Evolutionary conservation across 2,113 vertebrate species (phyloP).

Genomic region (Austrofundulus limnaeus): DNA sequence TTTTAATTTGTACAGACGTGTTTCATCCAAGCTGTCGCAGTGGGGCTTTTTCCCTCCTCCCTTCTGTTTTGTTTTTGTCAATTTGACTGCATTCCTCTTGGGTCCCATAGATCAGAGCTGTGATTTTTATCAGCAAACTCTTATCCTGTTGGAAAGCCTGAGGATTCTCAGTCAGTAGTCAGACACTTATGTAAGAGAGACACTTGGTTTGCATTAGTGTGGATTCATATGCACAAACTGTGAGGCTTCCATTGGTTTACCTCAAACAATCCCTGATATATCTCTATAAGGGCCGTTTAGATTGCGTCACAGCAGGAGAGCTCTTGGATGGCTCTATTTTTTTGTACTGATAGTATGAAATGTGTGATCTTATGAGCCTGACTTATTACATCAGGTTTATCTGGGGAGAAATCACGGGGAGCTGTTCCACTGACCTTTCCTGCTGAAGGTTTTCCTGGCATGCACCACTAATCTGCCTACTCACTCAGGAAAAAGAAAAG

Average conservation of each 20-base stretch:
- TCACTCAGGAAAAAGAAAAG: conserved; percentile 58
- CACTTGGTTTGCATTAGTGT: conserved; percentile 53
- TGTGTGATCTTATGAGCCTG: conserved; percentile 49
- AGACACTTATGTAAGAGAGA: conserved; percentile 65
- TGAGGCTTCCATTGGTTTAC: conserved; percentile 34
- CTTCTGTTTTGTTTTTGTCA: conserved; percentile 51
- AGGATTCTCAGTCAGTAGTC: conserved; percentile 41
- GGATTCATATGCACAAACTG: conserved; percentile 42
- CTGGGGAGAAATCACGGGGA: conserved; percentile 45
- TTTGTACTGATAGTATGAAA: conserved; percentile 46
- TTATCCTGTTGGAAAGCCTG: conserved; percentile 31
- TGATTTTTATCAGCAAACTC: conserved; percentile 39
- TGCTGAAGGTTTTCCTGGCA: conserved; percentile 69
- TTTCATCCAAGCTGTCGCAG: conserved; percentile 46
- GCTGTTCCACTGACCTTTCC: conserved; percentile 53
- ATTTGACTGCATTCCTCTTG: conserved; percentile 63
- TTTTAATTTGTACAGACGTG: neutral
- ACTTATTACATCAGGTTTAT: conserved; percentile 53
- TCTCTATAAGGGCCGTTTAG: conserved; percentile 50
- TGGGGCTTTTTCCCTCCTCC: conserved; percentile 18
- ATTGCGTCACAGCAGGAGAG: conserved; percentile 64
- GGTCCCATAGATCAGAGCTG: conserved; percentile 49
- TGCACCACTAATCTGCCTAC: conserved; percentile 59
- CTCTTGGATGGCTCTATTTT: conserved; percentile 15
- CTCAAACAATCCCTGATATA: conserved; percentile 38